These are phyloP conservation scores for Dugesia japonica DNA, from an alignment of 2,888 invertebrate species.

Conservation along the genomic window DNA sequence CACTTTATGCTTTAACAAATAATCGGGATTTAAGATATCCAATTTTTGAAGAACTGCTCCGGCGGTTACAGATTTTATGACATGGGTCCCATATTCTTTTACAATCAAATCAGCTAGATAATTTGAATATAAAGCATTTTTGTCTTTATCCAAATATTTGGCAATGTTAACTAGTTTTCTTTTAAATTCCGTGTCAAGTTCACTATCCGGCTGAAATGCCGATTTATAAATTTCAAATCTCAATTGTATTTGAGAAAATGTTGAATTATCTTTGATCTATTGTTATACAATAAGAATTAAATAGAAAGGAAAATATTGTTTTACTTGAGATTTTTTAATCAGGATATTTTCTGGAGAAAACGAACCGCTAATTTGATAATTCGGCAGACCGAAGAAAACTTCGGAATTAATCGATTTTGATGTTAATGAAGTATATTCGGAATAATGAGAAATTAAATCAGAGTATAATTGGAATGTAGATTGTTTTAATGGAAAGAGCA, in stretches of 20 bases:
- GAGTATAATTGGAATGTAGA: conserved; percentile 38
- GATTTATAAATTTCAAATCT: conserved; percentile 37
- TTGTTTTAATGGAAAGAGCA: conserved; percentile 38
- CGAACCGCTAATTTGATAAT: no score
- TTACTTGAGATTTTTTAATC: no score
- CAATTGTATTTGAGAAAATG: conserved; percentile 36
- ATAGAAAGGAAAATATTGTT: no score
- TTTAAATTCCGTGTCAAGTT: conserved; percentile 37
- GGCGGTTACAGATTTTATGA: conserved; percentile 38
- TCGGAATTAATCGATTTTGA: conserved; percentile 38
- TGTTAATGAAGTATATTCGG: conserved; percentile 38
- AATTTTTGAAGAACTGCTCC: conserved; percentile 38
- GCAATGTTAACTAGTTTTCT: conserved; percentile 38
- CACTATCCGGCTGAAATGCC: conserved; percentile 37
- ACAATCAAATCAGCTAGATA: conserved; percentile 40
- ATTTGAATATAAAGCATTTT: conserved; percentile 37
- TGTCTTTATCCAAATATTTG: conserved; percentile 37
- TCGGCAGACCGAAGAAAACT: conserved; percentile 12
- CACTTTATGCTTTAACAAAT: no score
- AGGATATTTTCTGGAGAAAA: no score
- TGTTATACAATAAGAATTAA: no score
- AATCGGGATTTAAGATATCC: conserved; percentile 37
- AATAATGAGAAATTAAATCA: conserved; percentile 36
- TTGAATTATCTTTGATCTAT: no score
- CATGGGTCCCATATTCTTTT: conserved; percentile 40